Conservation (phyloP, 2,888 invertebrate species). For the Macrophya annulata region DNA sequence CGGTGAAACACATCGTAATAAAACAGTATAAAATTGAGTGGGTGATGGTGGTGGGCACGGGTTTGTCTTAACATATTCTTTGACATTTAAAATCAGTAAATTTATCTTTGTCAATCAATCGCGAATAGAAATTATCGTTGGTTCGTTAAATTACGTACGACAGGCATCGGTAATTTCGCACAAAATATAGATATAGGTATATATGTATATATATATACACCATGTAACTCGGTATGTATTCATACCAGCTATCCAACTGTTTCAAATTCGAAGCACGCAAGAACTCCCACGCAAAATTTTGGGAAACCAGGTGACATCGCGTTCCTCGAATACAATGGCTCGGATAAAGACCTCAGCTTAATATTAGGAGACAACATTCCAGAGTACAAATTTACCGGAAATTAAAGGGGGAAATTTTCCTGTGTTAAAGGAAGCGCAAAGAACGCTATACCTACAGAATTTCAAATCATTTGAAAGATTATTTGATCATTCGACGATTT, state of each 20-base stretch:
- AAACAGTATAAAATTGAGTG: not conserved
- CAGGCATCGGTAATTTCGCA: slow-evolving; percentile 1
- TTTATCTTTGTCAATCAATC: not conserved
- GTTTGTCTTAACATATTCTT: not conserved
- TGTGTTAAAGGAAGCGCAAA: not conserved
- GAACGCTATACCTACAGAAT: not conserved
- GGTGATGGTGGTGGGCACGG: not conserved
- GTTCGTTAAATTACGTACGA: slow-evolving; percentile 32
- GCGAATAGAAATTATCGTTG: not conserved
- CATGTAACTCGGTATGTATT: too few species aligned
- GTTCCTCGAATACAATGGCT: not conserved
- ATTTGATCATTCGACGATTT: not conserved
- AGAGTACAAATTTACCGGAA: not conserved
- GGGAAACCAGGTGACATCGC: slow-evolving; percentile 16
- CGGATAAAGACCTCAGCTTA: slow-evolving; percentile 11
- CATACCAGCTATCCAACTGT: not conserved
- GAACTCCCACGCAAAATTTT: slow-evolving; percentile 34
- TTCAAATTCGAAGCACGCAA: slow-evolving; percentile 40
- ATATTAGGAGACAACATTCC: not conserved
- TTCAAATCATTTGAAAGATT: not conserved
- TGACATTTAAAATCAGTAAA: slow-evolving; percentile 8
- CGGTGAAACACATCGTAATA: not conserved
- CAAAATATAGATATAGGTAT: not conserved
- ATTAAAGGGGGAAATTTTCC: not conserved
- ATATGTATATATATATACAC: not conserved